Evolutionary conservation across 2,888 invertebrate genomes (phyloP).

Genomic region (Nowickia ferox): DNA sequence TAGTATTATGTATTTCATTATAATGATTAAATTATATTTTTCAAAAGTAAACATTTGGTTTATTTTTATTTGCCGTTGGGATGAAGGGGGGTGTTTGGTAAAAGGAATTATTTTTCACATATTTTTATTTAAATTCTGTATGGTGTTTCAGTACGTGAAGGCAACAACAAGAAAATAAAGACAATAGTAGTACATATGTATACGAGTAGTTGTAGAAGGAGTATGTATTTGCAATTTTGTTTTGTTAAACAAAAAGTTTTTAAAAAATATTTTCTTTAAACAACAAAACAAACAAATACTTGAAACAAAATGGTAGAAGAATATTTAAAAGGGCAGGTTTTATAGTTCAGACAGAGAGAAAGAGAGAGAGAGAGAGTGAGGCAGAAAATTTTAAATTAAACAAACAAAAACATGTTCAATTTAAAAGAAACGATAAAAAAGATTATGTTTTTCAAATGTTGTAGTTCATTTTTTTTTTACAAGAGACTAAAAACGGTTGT

Average conservation of each 20-base stretch:
- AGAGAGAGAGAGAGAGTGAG: not conserved
- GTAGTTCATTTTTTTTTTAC: conserved; percentile 76
- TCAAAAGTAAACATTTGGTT: conserved; percentile 30
- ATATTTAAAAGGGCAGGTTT: not conserved
- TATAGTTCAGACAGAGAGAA: not conserved
- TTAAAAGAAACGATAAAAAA: conserved; percentile 37
- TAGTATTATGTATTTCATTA: conserved; percentile 39
- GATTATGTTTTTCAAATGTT: conserved; percentile 82
- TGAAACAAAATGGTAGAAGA: not conserved
- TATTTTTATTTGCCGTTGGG: conserved; percentile 30
- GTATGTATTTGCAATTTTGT: conserved; percentile 25
- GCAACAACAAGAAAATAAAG: conserved; percentile 53
- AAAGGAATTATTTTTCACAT: conserved; percentile 10
- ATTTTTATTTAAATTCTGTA: conserved; percentile 21
- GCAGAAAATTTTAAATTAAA: not conserved
- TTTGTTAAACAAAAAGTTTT: conserved; percentile 13
- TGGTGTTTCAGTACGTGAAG: conserved; percentile 30
- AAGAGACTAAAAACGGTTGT: conserved; percentile 4
- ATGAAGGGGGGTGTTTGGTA: conserved; percentile 12
- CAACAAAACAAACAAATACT: conserved; percentile 39
- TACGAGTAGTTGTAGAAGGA: conserved; percentile 5
- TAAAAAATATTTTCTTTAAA: conserved; percentile 4
- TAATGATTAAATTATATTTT: conserved; percentile 11
- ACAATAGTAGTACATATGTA: conserved; percentile 33
- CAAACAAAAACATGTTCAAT: conserved; percentile 27